Evolutionary conservation across 2,113 vertebrate species (phyloP), one percentile per base, ranked within the genome.

Genomic region (Lampris incognitus): DNA sequence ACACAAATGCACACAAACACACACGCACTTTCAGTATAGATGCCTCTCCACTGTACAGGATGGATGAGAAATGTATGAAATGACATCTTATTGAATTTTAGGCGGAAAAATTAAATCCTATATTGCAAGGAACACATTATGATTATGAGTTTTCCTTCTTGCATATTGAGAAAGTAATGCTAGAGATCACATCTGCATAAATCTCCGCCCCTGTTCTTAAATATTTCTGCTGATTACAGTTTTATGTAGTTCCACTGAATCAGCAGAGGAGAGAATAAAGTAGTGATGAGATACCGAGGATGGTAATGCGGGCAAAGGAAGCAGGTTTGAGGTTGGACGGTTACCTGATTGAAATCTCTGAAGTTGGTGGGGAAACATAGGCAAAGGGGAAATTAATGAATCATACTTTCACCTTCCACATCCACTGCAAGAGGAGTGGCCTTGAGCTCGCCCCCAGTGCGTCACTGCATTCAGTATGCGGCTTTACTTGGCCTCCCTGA

Each of bases 21-120:
- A 69, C 3, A 48, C 13, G 24, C 49, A 38, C 50, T 69, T 72
- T 70, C 52, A 52, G 52, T 46, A 68, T 46, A 66, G 69, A 80
- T 65, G 77, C 74, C 76, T 75, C 69, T 74, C 80, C 72, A 79
- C 85, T 84, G 84, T 74, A 69, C 74, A 59, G 61, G 82, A 86
- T 86, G 74, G 83, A 89, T 88, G 83, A 76, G 83, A 82, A 75
- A 88, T 92, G 84, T 76, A 92, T 89, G 89, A 91, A 88, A 87
- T 82, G 78, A 69, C 78, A 84, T 74, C 86, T 87, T 60, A 65
- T 84, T 86, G 76, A 78, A 82, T 71, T 73, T 73, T 86, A 85
- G 81, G 79, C 83, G 81, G 48, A 89, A 88, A 87, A 88, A 87
- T 88, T 76, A 83, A 88, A 89, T 90, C 83, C 85, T 81, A 71